Evolutionary conservation across 1,140 invertebrate genomes (phyloP).

Genomic region (Papilio dardanus): DNA sequence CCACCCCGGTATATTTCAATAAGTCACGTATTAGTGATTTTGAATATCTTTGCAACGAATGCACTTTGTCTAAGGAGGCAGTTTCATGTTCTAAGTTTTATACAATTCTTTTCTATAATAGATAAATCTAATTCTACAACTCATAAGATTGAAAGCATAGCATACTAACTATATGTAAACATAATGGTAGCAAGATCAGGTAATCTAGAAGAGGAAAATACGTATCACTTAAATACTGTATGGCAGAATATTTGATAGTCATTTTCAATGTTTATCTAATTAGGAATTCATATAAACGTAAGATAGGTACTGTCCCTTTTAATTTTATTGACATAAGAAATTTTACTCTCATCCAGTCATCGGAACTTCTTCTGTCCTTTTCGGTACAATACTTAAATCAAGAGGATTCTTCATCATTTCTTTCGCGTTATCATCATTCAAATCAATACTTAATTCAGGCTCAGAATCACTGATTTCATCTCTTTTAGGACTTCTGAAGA

Average conservation of each 20-base stretch:
- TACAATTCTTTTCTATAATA: neutral
- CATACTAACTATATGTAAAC: conserved; percentile 54
- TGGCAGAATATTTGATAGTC: conserved; percentile 70
- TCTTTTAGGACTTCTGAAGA: conserved; percentile 79
- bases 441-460: conserved; percentile 76
- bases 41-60: too few relatives aligned
- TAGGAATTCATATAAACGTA: conserved; percentile 61
- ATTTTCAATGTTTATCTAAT: conserved; percentile 48
- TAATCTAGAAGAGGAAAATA: conserved; percentile 73
- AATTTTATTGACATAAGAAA: conserved; percentile 2
- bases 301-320: conserved; percentile 50
- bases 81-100: neutral
- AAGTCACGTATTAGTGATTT: too few relatives aligned
- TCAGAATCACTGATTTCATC: conserved; percentile 81
- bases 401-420: conserved; percentile 85
- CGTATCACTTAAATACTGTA: conserved; percentile 78
- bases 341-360: conserved; percentile 71
- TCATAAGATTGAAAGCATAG: conserved; percentile 8
- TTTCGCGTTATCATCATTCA: conserved; percentile 76
- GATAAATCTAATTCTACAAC: neutral
- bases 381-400: conserved; percentile 85
- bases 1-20: too few relatives aligned
- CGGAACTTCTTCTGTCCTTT: conserved; percentile 78
- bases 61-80: too few relatives aligned
- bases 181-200: conserved; percentile 65